phyloP scores from a whole-genome alignment of 2,888 invertebrate species.

The Julus scanicus region DNA sequence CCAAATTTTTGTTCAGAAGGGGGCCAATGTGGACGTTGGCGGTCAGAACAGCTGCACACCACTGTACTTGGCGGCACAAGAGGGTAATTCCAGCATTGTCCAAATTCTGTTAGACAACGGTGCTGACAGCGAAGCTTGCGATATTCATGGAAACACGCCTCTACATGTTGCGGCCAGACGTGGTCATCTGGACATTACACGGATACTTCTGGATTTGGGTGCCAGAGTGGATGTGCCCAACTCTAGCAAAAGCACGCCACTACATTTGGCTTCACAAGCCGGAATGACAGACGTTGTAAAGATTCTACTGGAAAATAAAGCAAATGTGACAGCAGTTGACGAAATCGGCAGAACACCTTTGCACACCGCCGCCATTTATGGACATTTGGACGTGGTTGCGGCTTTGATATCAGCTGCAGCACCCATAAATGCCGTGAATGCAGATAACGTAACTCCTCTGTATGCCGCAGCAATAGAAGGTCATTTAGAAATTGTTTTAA shows the following conservation, averaged over 20 bases:
- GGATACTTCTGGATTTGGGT: slow-evolving; percentile 65
- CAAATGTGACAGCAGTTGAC: slow-evolving; percentile 58
- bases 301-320: slow-evolving; percentile 54
- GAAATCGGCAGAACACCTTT: slow-evolving; percentile 12
- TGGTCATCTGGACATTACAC: background rate
- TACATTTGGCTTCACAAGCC: background rate
- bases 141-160: slow-evolving; percentile 40
- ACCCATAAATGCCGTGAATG: background rate
- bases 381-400: background rate
- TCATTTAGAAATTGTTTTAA: background rate
- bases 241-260: slow-evolving; percentile 16
- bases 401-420: slow-evolving; percentile 58
- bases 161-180: background rate
- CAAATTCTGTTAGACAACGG: slow-evolving; percentile 40
- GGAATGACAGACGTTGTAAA: slow-evolving; percentile 36
- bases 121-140: slow-evolving; percentile 14
- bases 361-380: background rate
- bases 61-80: background rate
- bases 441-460: slow-evolving; percentile 19
- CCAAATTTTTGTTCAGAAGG: background rate
- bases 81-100: background rate
- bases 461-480: slow-evolving; percentile 44
- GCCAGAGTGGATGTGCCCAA: slow-evolving; percentile 73
- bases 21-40: background rate
- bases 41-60: slow-evolving; percentile 19